Evolutionary conservation across 1,140 invertebrate genomes (phyloP), one percentile per base, ranked within the genome.

Genomic region (Leptestheria dahalacensis): DNA sequence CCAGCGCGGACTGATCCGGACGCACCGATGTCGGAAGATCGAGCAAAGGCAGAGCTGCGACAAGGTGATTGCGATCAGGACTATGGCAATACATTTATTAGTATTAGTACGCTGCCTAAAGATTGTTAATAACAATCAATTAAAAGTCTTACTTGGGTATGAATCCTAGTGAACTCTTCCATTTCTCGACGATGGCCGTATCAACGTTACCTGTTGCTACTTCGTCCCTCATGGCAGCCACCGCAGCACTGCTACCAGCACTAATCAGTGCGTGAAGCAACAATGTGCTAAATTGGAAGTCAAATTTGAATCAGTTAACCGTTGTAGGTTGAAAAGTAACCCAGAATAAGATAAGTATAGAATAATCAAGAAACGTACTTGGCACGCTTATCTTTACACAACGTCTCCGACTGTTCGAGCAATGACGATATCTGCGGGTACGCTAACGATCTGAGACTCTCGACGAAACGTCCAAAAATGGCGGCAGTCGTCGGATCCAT

Each of bases 261-360:
- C 84, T 87, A 1, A 89, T 88, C 1, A 95, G 69, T 3, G 87
- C 86, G 68, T 92, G 85, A 24, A 86, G 65, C 11, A 89, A 76
- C 64, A 86, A 81, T 68, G 84, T 84, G 61, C 84, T 86, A 66
- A 18, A 71, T 62, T 25, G 53, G 64, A 64, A 51, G 59, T 12
- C 18, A 53, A 21, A 0, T 20, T 15, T 52, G 12, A 20, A 20
- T 12, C 33, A 29, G 10, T 21, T 41, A 24, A 18, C 10, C 18
- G 21, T 29, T 29, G 24, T 41, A 15, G 3, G 18, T 1, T 18
- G 21, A 24, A 11, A 41, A 10, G 9, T 49, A 41, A 21, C 3
- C 1, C 10, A 1, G n/a, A 61, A 25, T 15, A 47, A 57, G 9
- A 57, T 57, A 18, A 63, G 51, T n/a, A 63, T 54, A 12, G 54